Base-by-base conservation (phyloP, 2,797 vertebrate species). In the Onychomys leucogaster region DNA sequence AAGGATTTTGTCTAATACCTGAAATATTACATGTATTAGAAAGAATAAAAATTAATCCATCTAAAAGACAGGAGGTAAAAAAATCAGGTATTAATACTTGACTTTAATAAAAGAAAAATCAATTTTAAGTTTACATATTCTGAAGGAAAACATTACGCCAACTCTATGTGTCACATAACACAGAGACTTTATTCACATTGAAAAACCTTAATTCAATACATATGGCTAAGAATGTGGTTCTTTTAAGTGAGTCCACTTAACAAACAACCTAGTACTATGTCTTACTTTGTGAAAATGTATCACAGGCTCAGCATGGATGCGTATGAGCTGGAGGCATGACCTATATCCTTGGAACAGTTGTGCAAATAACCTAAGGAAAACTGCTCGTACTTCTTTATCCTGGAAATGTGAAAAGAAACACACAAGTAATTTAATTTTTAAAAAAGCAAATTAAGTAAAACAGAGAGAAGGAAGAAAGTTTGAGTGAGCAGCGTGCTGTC, bases 241-340 rank as follows among this genome's bases (percentile, higher is more conserved):
- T 83, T 90, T 32, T 90, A 90, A 80, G 76, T 76, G 59, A 93
- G 73, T 75, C 19, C 76, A 83, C 32, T 59, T 94, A 90, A 94
- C 34, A 93, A 69, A 94, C 19, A 94, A 85, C 49, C 80, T 29
- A 32, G 43, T 80, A 90, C 41, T 89, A 2, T 69, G 87, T 67
- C 98, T 99, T 98, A 99, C 99, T 99, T 99, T 99, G 98, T 99
- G 99, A 99, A 99, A 99, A 98, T 99, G 99, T 98, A 99, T 99
- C 96, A 99, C 99, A 10, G 99, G 99, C 97, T 99, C 99, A 78
- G 99, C 99, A 98, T 99, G 99, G 97, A 99, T 99, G 97, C 99
- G 99, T 98, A 99, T 99, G 96, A 99, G 99, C 98, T 99, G 99
- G 97, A 99, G 99, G 97, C 99, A 99, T 1, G 99, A 99, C 80